A percentile compares a stretch with the other conserved stretches of the same genome.
These are phyloP conservation scores for Vulpes vulpes DNA, from an alignment of 2,113 vertebrate species.

Conservation along the genomic window DNA sequence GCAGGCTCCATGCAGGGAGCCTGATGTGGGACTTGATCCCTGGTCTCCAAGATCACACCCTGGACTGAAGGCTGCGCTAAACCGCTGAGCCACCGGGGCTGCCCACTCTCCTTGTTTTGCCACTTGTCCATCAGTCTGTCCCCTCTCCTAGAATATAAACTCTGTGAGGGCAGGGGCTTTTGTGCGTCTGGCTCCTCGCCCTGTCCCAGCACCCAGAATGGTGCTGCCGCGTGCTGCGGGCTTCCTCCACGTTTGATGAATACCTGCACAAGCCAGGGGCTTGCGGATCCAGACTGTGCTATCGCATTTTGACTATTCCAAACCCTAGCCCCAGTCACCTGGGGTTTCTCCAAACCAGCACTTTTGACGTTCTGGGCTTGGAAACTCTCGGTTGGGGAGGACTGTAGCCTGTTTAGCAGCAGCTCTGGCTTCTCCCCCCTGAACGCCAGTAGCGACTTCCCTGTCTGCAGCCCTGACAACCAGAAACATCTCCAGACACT, in stretches of 20 bases:
- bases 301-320: neutral
- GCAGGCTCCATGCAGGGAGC: no score
- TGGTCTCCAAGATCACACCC: no score
- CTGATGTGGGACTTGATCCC: no score
- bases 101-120: neutral
- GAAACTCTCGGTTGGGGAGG: neutral
- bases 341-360: neutral
- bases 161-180: neutral
- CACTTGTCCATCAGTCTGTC: neutral
- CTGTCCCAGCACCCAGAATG: neutral
- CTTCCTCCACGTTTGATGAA: neutral
- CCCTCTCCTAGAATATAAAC: neutral
- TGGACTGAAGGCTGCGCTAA: no score
- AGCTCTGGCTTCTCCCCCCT: neutral
- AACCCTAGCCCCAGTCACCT: neutral
- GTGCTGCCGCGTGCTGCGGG: accelerated
- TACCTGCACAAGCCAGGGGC: neutral
- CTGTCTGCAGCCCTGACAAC: neutral
- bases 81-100: no score
- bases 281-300: neutral
- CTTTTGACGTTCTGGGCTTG: neutral
- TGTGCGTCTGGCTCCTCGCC: accelerated
- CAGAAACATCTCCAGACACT: neutral
- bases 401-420: accelerated
- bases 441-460: neutral